Percentiles rank a stretch among this genome's conserved stretches.
These are phyloP conservation scores for Pimpla rufipes DNA, from an alignment of 2,888 invertebrate species.

Conservation along the genomic window DNA sequence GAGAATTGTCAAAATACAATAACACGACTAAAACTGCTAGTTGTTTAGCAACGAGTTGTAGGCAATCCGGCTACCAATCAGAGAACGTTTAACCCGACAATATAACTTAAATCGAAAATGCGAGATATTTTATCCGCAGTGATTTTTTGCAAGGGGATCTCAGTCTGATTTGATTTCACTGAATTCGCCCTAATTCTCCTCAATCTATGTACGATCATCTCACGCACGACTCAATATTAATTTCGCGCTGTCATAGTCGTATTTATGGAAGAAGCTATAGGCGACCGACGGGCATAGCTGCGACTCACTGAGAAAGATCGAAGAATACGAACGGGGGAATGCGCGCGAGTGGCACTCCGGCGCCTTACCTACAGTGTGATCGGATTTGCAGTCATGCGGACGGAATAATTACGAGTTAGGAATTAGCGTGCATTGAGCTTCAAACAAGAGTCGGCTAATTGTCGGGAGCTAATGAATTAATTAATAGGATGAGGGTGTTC, in stretches of 20 bases:
- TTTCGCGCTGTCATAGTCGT: conserved; percentile 17
- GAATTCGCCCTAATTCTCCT: background rate
- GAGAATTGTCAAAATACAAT: no score
- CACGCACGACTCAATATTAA: conserved; percentile 8
- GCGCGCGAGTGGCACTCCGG: conserved; percentile 26
- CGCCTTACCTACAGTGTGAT: conserved; percentile 51
- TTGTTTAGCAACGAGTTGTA: no score
- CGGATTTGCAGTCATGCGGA: conserved; percentile 74
- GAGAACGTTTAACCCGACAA: no score
- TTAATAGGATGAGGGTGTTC: conserved; percentile 73
- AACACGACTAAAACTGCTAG: no score
- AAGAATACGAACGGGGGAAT: conserved; percentile 36
- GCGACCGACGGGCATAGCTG: background rate
- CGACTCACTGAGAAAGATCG: conserved; percentile 13
- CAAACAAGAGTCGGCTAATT: conserved; percentile 76
- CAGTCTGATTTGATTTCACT: no score
- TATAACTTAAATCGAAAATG: no score
- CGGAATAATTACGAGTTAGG: conserved; percentile 77
- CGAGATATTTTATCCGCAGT: no score
- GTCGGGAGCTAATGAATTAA: conserved; percentile 78
- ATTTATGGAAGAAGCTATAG: conserved; percentile 17
- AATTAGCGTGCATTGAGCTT: conserved; percentile 75
- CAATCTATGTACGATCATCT: background rate
- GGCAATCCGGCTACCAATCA: no score
- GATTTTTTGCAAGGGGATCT: no score